phyloP scores from a whole-genome alignment of 2,113 vertebrate species.

The Chascanopsetta lugubris region DNA sequence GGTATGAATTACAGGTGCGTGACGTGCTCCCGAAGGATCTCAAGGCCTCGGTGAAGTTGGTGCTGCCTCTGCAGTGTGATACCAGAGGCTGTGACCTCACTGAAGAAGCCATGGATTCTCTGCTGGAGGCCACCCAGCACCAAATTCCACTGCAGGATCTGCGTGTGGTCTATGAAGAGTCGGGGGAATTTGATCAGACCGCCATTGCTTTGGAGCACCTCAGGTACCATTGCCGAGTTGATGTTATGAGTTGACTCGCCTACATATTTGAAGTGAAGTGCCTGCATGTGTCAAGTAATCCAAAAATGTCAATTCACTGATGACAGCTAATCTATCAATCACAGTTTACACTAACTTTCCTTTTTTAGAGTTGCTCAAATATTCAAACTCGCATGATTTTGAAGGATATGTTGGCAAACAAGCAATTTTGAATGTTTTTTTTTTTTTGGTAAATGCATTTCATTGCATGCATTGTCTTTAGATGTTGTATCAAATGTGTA shows the following conservation, averaged over 20 bases:
- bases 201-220: constrained; percentile 92
- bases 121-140: constrained; percentile 86
- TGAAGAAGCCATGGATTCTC: constrained; percentile 80
- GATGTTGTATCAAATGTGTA: too few species aligned
- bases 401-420: too few species aligned
- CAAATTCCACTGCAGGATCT: constrained; percentile 88
- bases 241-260: background rate
- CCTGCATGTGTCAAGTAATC: background rate
- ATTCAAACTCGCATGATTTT: too few species aligned
- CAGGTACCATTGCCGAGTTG: constrained; percentile 77
- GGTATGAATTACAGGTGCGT: constrained; percentile 78
- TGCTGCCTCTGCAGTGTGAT: constrained; percentile 85
- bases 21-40: constrained; percentile 83
- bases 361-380: too few species aligned
- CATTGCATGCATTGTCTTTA: too few species aligned
- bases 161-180: constrained; percentile 87
- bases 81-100: constrained; percentile 82
- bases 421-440: too few species aligned
- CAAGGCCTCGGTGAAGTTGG: constrained; percentile 84
- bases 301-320: background rate
- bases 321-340: too few species aligned
- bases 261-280: background rate
- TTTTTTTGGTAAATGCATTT: too few species aligned
- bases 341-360: too few species aligned
- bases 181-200: constrained; percentile 90